Conservation (phyloP, 2,113 vertebrate species). For the Cettia cetti region DNA sequence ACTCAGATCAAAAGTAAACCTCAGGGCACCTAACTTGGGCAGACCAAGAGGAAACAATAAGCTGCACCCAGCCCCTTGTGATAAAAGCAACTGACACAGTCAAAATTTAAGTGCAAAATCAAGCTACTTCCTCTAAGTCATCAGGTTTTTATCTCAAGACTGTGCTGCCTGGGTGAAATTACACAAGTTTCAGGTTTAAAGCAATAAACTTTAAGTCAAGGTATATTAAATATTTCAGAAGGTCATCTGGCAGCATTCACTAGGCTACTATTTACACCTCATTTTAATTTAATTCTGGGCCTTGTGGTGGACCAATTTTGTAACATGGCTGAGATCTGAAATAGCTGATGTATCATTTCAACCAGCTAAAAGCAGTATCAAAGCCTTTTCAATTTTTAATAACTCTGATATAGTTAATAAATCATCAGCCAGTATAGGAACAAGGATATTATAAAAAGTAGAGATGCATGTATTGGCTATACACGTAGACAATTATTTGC, state of each 20-base stretch:
- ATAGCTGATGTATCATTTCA: not conserved
- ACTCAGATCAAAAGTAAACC: not conserved
- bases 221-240: constrained; percentile 40
- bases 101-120: not conserved
- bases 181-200: not conserved
- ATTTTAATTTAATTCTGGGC: constrained; percentile 22
- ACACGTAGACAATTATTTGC: not conserved
- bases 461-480: not conserved
- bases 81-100: not conserved
- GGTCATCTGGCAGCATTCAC: not conserved
- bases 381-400: constrained; percentile 13
- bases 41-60: not conserved
- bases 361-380: not conserved
- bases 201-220: not conserved
- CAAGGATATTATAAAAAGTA: not conserved
- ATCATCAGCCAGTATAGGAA: not conserved
- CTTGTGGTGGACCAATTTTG: not conserved
- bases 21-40: not conserved
- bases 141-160: not conserved
- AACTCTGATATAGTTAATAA: not conserved
- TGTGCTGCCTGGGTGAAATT: not conserved
- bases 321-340: not conserved
- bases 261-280: not conserved
- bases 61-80: accelerated
- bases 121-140: not conserved